phyloP scores from a whole-genome alignment of 2,888 invertebrate species.

The Hesperia comma region DNA sequence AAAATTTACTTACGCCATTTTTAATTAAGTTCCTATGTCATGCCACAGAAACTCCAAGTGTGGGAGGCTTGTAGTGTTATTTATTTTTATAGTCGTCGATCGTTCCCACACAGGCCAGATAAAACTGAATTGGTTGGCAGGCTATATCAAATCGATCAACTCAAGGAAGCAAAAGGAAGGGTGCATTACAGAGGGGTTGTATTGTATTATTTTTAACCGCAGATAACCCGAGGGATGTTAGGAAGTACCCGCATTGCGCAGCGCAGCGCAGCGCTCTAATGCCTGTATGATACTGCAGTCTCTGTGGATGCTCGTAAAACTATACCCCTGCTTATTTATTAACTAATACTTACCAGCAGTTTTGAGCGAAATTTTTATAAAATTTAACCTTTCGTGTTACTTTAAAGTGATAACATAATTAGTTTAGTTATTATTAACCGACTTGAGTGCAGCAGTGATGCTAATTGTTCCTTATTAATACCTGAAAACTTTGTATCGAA shows the following conservation, averaged over 20 bases:
- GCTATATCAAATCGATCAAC: not conserved
- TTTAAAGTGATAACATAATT: too few relatives aligned
- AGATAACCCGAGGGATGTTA: conserved; percentile 35
- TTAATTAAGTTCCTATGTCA: too few relatives aligned
- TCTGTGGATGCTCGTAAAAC: conserved; percentile 10
- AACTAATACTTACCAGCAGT: not conserved
- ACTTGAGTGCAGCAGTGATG: too few relatives aligned
- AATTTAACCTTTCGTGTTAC: too few relatives aligned
- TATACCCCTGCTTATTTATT: conserved; percentile 2
- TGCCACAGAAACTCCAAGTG: too few relatives aligned
- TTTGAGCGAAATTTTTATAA: not conserved
- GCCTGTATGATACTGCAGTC: conserved; percentile 32
- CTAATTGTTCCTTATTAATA: too few relatives aligned
- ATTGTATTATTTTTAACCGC: conserved; percentile 30
- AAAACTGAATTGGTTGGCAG: not conserved
- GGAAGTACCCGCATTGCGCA: conserved; percentile 33
- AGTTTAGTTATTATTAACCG: too few relatives aligned
- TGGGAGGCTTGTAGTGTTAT: too few relatives aligned
- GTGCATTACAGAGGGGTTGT: conserved; percentile 3
- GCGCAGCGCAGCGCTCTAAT: conserved; percentile 23
- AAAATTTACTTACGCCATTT: too few relatives aligned
- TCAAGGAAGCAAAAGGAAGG: not conserved
- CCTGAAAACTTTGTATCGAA: not conserved
- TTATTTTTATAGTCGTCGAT: too few relatives aligned
- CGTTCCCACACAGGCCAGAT: too few relatives aligned